Evolutionary conservation across 2,113 vertebrate species (phyloP), one percentile per base, ranked within the genome.

Genomic region (Cynopterus brachyotis): DNA sequence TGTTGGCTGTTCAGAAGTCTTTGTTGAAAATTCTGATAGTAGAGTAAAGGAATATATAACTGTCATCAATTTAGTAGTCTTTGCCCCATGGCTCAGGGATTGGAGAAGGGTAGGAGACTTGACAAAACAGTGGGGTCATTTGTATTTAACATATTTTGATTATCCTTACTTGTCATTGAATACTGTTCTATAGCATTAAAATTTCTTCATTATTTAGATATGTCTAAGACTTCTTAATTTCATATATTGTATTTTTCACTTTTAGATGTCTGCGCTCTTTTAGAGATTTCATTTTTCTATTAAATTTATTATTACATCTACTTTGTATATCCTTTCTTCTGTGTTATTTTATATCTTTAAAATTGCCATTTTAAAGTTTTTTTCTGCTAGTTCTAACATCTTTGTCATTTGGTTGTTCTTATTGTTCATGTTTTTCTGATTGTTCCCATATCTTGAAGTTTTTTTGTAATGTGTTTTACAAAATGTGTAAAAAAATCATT

Each of bases 81-180:
- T 80, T 84, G 40, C 16, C 11, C 16, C 11, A 8, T 89, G 32
- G 8, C 6, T 59, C 26, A 66, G 16, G 26, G 13, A 28, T 87
- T 88, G 32, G 60, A 85, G 53, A 55, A 79, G 26, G 53, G 32
- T 53, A 55, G 42, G 10, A 37, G 28, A 30, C 24, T 69, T 84
- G 88, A 66, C 30, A 35, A 55, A 93, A 88, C 40, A 64, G 37
- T 87, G n/a, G 22, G 32, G 72, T 92, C 62, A 62, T 92, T 89
- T 82, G 45, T 89, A 86, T 92, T 94, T 86, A 96, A 83, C 90
- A 50, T 73, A 81, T 64, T 89, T 94, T 60, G 60, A 82, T 94
- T 83, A 45, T 62, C 60, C 32, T 70, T 89, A 30, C 3, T 55
- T 37, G 28, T 55, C 66, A 82, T 24, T n/a, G 59, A 85, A 45